phyloP scores from a whole-genome alignment of 2,888 invertebrate genomes.

The Chelonus formosanus region DNA sequence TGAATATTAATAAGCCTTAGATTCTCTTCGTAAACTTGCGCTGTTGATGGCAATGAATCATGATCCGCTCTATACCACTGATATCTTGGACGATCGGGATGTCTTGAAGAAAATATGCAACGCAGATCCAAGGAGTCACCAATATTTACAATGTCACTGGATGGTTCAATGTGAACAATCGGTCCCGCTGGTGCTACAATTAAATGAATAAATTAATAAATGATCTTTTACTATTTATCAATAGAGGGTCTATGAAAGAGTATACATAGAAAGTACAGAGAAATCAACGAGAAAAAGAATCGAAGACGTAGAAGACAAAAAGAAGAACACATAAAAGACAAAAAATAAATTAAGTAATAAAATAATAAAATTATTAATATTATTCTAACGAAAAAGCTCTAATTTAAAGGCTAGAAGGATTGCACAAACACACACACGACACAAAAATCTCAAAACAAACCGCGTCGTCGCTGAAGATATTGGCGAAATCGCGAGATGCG shows the following conservation, averaged over 20 bases:
- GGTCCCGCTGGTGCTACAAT: conserved; percentile 51
- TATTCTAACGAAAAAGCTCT: conserved; percentile 12
- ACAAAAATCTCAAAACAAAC: conserved; percentile 61
- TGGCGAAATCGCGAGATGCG: conserved; percentile 65
- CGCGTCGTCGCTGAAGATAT: conserved; percentile 59
- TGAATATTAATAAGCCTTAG: conserved; percentile 70
- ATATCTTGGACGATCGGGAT: conserved; percentile 48
- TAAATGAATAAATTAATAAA: conserved; percentile 15
- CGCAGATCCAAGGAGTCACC: conserved; percentile 73
- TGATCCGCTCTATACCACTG: conserved; percentile 72
- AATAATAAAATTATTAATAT: conserved; percentile 3
- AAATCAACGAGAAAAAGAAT: neutral
- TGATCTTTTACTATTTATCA: too few species aligned
- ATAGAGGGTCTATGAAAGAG: too few species aligned
- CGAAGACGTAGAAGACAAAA: conserved; percentile 15
- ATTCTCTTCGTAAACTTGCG: conserved; percentile 68
- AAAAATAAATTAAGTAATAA: neutral
- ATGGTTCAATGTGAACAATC: conserved; percentile 58
- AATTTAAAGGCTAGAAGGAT: neutral
- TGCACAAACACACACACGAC: conserved; percentile 30
- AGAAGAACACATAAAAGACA: conserved; percentile 5
- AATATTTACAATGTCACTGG: conserved; percentile 66
- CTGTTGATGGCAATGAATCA: conserved; percentile 68
- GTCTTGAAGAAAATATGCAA: conserved; percentile 70
- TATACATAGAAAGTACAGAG: too few species aligned